Conservation (phyloP, 2,888 invertebrate genomes). For the Xylota segnis region DNA sequence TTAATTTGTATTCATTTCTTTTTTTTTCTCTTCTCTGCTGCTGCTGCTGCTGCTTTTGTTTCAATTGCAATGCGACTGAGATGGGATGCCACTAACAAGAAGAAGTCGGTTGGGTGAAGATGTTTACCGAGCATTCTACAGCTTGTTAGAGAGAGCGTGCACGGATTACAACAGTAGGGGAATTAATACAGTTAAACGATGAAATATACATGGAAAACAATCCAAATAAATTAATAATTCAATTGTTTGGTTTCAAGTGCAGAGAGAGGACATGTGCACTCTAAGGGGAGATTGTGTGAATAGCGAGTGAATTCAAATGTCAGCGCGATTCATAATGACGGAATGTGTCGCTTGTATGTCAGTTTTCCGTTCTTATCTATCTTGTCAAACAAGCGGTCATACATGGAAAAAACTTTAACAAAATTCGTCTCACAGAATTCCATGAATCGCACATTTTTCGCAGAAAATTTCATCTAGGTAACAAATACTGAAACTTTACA, state of each 20-base stretch:
- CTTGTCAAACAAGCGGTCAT: too few relatives aligned
- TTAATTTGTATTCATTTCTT: not conserved
- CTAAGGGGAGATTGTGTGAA: too few relatives aligned
- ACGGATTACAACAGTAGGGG: not conserved
- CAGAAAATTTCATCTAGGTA: too few relatives aligned
- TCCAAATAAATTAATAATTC: not conserved
- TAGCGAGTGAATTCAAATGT: too few relatives aligned
- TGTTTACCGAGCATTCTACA: not conserved
- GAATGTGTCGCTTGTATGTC: too few relatives aligned
- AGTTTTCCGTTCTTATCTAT: too few relatives aligned
- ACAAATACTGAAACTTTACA: too few relatives aligned
- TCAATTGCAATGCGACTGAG: constrained; percentile 3
- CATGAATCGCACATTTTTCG: too few relatives aligned
- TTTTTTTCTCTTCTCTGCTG: not conserved
- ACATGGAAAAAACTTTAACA: too few relatives aligned
- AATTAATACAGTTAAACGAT: not conserved
- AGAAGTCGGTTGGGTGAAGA: constrained; percentile 1
- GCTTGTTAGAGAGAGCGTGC: not conserved
- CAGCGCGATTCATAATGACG: too few relatives aligned
- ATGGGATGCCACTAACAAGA: not conserved
- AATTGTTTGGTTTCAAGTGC: not conserved
- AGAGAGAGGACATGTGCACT: too few relatives aligned
- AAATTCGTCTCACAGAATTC: too few relatives aligned
- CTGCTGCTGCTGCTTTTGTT: constrained; percentile 6
- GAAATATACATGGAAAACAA: not conserved